Percentiles rank a stretch among this genome's conserved stretches.
Conservation (phyloP, 1,140 invertebrate species). For the Cyclargus thomasi region DNA sequence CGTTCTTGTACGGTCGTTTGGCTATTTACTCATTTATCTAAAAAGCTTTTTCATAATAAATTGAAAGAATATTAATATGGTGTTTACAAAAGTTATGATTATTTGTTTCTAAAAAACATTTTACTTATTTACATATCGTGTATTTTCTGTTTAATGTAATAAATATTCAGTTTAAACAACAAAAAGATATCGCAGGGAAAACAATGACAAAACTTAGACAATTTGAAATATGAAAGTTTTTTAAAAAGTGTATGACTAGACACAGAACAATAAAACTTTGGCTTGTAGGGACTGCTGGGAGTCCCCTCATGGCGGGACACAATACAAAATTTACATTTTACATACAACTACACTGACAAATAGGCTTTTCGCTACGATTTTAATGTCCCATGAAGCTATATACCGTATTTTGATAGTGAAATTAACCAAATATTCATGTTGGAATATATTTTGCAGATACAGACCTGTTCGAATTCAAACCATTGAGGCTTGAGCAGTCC, state of each 20-base stretch:
- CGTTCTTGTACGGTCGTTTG: too few species aligned
- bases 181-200: neutral
- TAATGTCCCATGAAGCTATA: neutral
- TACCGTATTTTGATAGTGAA: neutral
- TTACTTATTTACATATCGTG: too few species aligned
- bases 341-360: neutral
- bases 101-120: too few species aligned
- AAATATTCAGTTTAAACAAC: conserved; percentile 35
- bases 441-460: too few species aligned
- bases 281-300: neutral
- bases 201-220: conserved; percentile 2
- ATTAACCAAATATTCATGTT: too few species aligned
- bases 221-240: conserved; percentile 47
- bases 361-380: neutral
- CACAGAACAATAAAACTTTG: conserved; percentile 1
- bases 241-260: conserved; percentile 25
- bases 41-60: too few species aligned
- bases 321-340: conserved; percentile 1
- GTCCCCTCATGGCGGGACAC: neutral
- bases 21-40: too few species aligned
- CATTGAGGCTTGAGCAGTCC: too few species aligned
- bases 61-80: too few species aligned
- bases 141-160: neutral
- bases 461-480: too few species aligned
- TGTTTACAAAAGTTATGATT: too few species aligned